Evolutionary conservation across 1,140 invertebrate species (phyloP), one percentile per base, ranked within the genome.

Genomic region (Dermatophagoides farinae): DNA sequence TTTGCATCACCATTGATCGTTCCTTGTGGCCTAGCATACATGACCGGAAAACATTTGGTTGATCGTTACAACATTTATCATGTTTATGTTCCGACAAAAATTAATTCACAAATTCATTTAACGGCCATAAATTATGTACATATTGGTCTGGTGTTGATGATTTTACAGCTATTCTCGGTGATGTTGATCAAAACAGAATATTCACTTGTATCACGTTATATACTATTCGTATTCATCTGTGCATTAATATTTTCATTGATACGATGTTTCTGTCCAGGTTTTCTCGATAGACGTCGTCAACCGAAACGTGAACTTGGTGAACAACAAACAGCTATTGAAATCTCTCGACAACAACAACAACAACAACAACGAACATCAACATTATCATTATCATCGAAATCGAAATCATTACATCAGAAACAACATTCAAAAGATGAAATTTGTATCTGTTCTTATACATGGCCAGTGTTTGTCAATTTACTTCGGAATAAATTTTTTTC

Each of bases 21-120:
- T 58, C 89, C 89, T 2, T 95, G 96, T 73, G 80, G 80, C 79
- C 73, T 96, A 58, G 70, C 96, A 1, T 96, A 96, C 73, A 78
- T 96, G 66, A 72, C 81, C 63, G 73, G 93, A n/a, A 97, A 96
- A 72, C 88, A 96, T 75, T 79, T 86, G 62, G 88, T 85, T 61
- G 90, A 95, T 72, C 82, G 89, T 58, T 89, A 96, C 71, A 97
- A 97, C 73, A 80, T 97, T 51, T 95, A 86, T 72, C 96, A 92
- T 73, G 90, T 87, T 0, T 97, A 96, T 71, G 85, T 84, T 43
- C 85, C 88, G 1, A 79, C 77, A 12, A 77, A 77, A 65, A 81
- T 81, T 55, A 78, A 75, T 65, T 75, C 76, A 57, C 73, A 75
- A 61, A 80, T 82, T 57, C 79, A 82, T 67, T 72, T 71, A 11